Conservation (phyloP, 2,888 invertebrate genomes). For the Stenotaenia linearis region DNA sequence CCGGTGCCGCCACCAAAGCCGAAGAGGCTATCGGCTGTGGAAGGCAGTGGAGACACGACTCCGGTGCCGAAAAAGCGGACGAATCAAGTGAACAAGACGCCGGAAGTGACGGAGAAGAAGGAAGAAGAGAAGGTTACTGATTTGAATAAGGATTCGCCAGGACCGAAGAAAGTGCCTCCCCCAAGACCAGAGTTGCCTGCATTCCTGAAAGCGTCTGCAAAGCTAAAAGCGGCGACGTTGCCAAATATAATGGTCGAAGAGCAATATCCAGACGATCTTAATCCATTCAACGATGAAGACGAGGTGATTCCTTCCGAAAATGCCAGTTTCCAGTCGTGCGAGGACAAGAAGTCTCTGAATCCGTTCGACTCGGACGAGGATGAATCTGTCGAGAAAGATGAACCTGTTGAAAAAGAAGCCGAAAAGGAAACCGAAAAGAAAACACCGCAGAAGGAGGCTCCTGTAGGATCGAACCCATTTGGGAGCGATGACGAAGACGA, state of each 20-base stretch:
- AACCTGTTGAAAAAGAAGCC: constrained; percentile 33
- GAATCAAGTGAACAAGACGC: not conserved
- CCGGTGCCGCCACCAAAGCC: not conserved
- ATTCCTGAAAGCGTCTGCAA: not conserved
- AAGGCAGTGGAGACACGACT: not conserved
- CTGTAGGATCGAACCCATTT: constrained; percentile 60
- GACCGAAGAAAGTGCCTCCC: constrained; percentile 41
- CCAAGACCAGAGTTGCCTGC: constrained; percentile 6
- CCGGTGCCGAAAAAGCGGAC: not conserved
- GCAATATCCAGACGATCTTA: constrained; percentile 69
- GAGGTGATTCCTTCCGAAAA: constrained; percentile 44
- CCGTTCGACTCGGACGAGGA: constrained; percentile 35
- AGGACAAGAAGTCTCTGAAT: constrained; percentile 33
- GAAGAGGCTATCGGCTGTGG: not conserved
- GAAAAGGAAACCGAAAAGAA: not conserved
- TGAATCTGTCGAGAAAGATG: no score
- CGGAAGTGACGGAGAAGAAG: not conserved
- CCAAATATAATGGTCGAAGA: constrained; percentile 29
- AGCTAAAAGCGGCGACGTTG: not conserved
- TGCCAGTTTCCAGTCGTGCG: not conserved
- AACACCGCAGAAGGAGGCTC: not conserved
- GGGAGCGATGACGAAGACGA: constrained; percentile 62
- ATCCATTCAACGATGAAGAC: constrained; percentile 73
- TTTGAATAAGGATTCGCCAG: not conserved
- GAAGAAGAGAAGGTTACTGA: no score